Conservation (phyloP, 1,140 invertebrate genomes). For the Chrysopa pallens region DNA sequence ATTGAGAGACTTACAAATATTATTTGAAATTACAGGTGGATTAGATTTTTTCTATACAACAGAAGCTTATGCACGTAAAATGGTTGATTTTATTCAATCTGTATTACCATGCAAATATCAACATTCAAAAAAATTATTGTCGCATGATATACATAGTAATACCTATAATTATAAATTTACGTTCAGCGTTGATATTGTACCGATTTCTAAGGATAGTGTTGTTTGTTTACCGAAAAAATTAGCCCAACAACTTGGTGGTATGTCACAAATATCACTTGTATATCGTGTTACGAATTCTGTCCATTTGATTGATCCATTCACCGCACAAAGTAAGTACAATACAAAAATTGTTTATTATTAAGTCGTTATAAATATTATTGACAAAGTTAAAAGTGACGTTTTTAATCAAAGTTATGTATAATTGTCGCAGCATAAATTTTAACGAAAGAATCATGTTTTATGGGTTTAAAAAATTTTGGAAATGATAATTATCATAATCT, state of each 20-base stretch:
- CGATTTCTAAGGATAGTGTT: conserved; percentile 90
- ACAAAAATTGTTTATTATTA: too few species aligned
- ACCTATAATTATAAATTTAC: conserved; percentile 94
- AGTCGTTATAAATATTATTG: too few species aligned
- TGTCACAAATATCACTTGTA: conserved; percentile 79
- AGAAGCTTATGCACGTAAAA: conserved; percentile 81
- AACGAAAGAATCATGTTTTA: too few species aligned
- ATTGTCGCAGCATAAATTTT: background rate
- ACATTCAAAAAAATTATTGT: conserved; percentile 88
- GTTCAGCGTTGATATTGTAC: conserved; percentile 88
- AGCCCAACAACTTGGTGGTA: conserved; percentile 78
- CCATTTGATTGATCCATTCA: conserved; percentile 84
- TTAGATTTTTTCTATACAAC: conserved; percentile 90
- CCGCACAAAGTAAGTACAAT: conserved; percentile 62
- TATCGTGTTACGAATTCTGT: conserved; percentile 75
- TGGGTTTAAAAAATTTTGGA: too few species aligned
- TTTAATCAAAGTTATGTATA: background rate
- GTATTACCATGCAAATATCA: conserved; percentile 75
- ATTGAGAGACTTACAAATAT: too few species aligned
- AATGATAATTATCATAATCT: too few species aligned
- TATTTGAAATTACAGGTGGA: conserved; percentile 49
- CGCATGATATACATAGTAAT: conserved; percentile 95
- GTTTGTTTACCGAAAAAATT: conserved; percentile 82
- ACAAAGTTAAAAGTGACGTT: background rate
- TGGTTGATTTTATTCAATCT: conserved; percentile 83